phyloP scores from a whole-genome alignment of 2,888 invertebrate species.

The Thyatira batis region DNA sequence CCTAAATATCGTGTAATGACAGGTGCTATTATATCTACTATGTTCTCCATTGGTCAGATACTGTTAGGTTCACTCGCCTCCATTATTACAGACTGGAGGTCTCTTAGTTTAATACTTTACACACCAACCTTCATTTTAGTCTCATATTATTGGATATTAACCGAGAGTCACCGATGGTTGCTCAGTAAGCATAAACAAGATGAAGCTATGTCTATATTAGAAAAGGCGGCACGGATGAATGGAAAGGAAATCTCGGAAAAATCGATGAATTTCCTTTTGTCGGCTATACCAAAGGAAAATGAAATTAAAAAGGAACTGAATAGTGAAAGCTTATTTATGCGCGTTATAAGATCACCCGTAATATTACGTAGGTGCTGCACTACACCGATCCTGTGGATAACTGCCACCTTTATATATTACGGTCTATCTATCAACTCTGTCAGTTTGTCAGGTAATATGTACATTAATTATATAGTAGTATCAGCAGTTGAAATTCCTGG shows the following conservation, averaged over 20 bases:
- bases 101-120: slow-evolving; percentile 85
- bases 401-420: slow-evolving; percentile 90
- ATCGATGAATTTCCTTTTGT: slow-evolving; percentile 61
- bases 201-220: slow-evolving; percentile 83
- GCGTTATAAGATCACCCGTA: slow-evolving; percentile 78
- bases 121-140: slow-evolving; percentile 85
- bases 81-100: slow-evolving; percentile 86
- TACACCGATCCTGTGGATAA: slow-evolving; percentile 90
- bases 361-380: slow-evolving; percentile 83
- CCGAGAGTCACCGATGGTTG: slow-evolving; percentile 90
- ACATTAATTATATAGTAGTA: slow-evolving; percentile 87
- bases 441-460: slow-evolving; percentile 87
- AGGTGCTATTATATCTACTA: slow-evolving; percentile 86
- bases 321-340: slow-evolving; percentile 48
- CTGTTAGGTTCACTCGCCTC: slow-evolving; percentile 86
- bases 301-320: slow-evolving; percentile 29
- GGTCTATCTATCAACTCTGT: slow-evolving; percentile 90
- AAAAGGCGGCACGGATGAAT: slow-evolving; percentile 84
- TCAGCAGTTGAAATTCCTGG: slow-evolving; percentile 88
- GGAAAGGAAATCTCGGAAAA: slow-evolving; percentile 75
- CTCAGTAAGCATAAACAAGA: slow-evolving; percentile 85
- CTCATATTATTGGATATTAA: slow-evolving; percentile 85
- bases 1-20: slow-evolving; percentile 87
- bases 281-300: slow-evolving; percentile 51
- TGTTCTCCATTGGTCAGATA: slow-evolving; percentile 88